phyloP scores from a whole-genome alignment of 2,888 invertebrate species.

The Sialis lutaria region DNA sequence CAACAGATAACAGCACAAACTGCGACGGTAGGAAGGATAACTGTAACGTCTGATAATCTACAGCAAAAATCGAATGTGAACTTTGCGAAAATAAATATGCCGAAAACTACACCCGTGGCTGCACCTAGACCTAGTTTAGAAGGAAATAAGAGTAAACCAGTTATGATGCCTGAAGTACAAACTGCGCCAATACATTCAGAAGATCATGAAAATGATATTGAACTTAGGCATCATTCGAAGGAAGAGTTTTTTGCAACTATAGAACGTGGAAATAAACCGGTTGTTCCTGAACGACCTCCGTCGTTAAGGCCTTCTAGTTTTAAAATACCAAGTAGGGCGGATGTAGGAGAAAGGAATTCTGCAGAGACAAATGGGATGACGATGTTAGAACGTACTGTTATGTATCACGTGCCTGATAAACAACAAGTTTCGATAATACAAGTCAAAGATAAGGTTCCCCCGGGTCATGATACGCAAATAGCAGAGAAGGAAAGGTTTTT shows the following conservation, averaged over 20 bases:
- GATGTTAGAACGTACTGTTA: slow-evolving; percentile 46
- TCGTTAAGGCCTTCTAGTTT: slow-evolving; percentile 28
- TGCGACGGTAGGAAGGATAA: slow-evolving; percentile 27
- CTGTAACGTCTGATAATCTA: slow-evolving; percentile 23
- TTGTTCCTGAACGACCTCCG: slow-evolving; percentile 64
- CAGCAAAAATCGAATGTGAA: slow-evolving; percentile 24
- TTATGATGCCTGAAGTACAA: slow-evolving; percentile 7
- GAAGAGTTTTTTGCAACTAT: slow-evolving; percentile 19
- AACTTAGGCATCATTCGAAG: slow-evolving; percentile 28
- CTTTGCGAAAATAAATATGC: slow-evolving; percentile 13
- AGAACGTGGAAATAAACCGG: slow-evolving; percentile 45
- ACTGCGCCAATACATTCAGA: slow-evolving; percentile 14
- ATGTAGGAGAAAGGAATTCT: slow-evolving; percentile 7
- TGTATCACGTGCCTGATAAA: slow-evolving; percentile 51
- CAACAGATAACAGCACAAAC: slow-evolving; percentile 26
- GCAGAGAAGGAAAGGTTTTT: slow-evolving; percentile 24
- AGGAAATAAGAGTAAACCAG: slow-evolving; percentile 10
- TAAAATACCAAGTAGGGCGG: slow-evolving; percentile 2
- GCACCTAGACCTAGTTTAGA: slow-evolving; percentile 31
- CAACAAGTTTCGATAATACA: slow-evolving; percentile 55
- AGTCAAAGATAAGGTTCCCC: slow-evolving; percentile 21
- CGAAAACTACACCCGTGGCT: slow-evolving; percentile 28
- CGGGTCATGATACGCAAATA: slow-evolving; percentile 24
- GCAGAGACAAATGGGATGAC: slow-evolving; percentile 21
- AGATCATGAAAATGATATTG: slow-evolving; percentile 25